A percentile compares a stretch with the other conserved stretches of the same genome.
Evolutionary conservation across 35 echinoderm and acorn worm genomes (phyloP).

Genomic region (Hemicentrotus pulcherrimus): DNA sequence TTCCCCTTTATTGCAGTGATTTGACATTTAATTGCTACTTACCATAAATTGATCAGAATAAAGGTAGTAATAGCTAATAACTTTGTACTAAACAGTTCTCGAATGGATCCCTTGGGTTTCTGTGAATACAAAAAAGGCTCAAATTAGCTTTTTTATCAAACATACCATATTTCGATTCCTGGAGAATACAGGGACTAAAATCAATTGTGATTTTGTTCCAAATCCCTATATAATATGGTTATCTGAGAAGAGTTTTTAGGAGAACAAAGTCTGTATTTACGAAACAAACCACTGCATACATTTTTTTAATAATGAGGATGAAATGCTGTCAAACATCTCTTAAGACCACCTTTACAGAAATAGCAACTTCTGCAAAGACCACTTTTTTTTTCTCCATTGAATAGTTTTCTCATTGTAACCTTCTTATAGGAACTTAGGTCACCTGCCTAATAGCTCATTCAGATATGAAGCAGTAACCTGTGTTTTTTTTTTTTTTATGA

Average conservation of each 20-base stretch:
- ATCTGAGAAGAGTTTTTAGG: background rate
- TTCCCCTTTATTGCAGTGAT: no score
- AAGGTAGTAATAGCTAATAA: background rate
- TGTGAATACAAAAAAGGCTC: background rate
- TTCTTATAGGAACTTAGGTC: no score
- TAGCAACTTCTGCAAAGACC: no score
- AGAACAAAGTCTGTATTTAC: background rate
- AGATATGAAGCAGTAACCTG: no score
- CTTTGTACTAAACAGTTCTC: background rate
- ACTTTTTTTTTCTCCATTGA: no score
- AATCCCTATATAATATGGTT: background rate
- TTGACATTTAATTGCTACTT: background rate
- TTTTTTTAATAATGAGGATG: no score
- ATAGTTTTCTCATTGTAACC: no score
- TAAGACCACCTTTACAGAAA: no score
- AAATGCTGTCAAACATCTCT: no score
- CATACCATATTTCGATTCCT: background rate
- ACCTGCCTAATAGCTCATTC: no score
- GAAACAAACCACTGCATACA: no score
- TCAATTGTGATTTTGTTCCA: background rate
- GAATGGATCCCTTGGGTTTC: slow-evolving; percentile 37
- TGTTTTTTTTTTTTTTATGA: no score
- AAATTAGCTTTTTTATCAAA: background rate
- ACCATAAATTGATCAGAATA: slow-evolving; percentile 11
- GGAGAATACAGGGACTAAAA: background rate